These are phyloP conservation scores for Limenitis camilla DNA, from an alignment of 2,888 invertebrate genomes.

Conservation along the genomic window DNA sequence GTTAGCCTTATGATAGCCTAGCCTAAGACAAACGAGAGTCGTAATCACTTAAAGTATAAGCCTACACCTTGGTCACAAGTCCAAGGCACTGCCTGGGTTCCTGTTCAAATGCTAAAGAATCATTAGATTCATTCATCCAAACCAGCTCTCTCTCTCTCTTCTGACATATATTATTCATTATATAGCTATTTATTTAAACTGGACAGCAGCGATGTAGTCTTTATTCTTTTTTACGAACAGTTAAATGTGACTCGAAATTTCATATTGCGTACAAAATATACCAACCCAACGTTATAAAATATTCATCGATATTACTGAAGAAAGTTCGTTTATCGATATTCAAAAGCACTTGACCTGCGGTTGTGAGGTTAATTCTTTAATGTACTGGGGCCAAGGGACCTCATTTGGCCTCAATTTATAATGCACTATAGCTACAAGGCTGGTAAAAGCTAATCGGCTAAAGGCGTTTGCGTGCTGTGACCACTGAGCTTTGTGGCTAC, in stretches of 20 bases:
- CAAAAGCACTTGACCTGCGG: constrained; percentile 27
- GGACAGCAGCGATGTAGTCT: neutral
- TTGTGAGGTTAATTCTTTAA: constrained; percentile 25
- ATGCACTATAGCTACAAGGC: constrained; percentile 37
- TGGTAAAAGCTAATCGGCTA: constrained; percentile 33
- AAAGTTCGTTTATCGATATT: constrained; percentile 23
- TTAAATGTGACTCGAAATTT: neutral
- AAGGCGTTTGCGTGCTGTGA: constrained; percentile 24
- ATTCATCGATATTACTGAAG: constrained; percentile 13
- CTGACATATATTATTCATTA: too few relatives aligned
- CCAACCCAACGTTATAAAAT: constrained; percentile 3
- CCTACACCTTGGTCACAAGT: too few relatives aligned
- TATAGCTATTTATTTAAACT: too few relatives aligned
- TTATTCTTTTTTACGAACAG: neutral
- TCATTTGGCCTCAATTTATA: constrained; percentile 20
- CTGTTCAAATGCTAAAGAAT: too few relatives aligned
- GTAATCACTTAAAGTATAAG: too few relatives aligned
- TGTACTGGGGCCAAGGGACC: constrained; percentile 24
- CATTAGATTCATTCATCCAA: too few relatives aligned
- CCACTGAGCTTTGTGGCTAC: constrained; percentile 2
- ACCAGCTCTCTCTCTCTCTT: too few relatives aligned
- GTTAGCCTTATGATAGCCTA: too few relatives aligned
- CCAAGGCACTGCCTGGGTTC: too few relatives aligned
- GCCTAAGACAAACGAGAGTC: too few relatives aligned
- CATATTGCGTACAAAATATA: neutral